These are phyloP conservation scores for Lithophane socia DNA, from an alignment of 2,888 invertebrate species.

Conservation along the genomic window DNA sequence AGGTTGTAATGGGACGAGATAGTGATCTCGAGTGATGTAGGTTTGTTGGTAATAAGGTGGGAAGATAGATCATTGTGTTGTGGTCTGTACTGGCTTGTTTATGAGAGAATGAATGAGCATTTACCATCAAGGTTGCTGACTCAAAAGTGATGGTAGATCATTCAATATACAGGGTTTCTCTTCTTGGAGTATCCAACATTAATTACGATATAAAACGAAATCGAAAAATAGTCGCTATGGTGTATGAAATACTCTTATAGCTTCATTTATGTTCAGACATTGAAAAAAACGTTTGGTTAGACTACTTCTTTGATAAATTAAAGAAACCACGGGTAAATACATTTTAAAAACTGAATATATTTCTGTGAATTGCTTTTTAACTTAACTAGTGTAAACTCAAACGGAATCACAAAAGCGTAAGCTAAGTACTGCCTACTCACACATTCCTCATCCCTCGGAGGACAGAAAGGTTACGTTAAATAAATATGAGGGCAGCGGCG, in stretches of 20 bases:
- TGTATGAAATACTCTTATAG: background rate
- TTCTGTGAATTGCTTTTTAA: background rate
- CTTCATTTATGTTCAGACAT: background rate
- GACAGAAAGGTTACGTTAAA: conserved; percentile 32
- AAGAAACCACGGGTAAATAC: background rate
- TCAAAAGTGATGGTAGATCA: background rate
- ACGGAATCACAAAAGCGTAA: conserved; percentile 15
- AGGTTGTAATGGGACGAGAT: conserved; percentile 26
- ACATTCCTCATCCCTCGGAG: conserved; percentile 20
- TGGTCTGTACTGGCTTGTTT: background rate
- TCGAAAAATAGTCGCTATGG: background rate
- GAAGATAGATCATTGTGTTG: background rate
- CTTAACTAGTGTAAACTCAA: background rate
- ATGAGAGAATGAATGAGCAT: background rate
- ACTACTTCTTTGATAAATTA: background rate
- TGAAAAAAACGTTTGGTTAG: background rate
- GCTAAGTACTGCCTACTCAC: conserved; percentile 12
- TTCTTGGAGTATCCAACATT: background rate
- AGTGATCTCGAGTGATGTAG: conserved; percentile 17
- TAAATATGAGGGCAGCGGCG: conserved; percentile 45
- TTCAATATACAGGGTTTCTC: background rate
- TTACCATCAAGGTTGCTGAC: background rate
- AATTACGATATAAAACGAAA: background rate
- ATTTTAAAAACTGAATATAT: background rate
- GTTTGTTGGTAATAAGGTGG: background rate